These are phyloP conservation scores for Anthophora plumipes DNA, from an alignment of 2,888 invertebrate genomes.

Conservation along the genomic window DNA sequence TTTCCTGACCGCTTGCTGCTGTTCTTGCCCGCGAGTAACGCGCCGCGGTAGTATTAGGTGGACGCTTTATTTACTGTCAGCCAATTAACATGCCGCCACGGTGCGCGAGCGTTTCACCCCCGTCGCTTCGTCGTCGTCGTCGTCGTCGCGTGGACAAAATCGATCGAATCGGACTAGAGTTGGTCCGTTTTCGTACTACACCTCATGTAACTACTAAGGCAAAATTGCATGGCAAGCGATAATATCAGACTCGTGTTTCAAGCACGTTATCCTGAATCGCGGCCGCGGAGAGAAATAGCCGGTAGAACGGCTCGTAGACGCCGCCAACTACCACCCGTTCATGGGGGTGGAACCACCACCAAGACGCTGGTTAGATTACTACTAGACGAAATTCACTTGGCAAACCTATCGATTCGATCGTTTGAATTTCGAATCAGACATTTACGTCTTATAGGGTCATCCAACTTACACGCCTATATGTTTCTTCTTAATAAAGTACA, in stretches of 20 bases:
- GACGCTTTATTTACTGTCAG: slow-evolving; percentile 71
- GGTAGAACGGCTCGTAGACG: slow-evolving; percentile 33
- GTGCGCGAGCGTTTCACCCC: slow-evolving; percentile 43
- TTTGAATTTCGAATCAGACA: slow-evolving; percentile 29
- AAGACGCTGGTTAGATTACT: background rate
- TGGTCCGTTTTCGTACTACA: slow-evolving; percentile 65
- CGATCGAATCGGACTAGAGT: slow-evolving; percentile 56
- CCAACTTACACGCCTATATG: too few species aligned
- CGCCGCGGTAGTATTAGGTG: slow-evolving; percentile 62
- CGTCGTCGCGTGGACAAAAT: slow-evolving; percentile 52
- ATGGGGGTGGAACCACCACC: background rate
- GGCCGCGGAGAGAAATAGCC: slow-evolving; percentile 63
- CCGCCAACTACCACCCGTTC: background rate
- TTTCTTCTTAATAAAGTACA: too few species aligned
- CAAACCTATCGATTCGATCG: slow-evolving; percentile 49
- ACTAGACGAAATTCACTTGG: slow-evolving; percentile 40
- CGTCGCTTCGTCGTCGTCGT: slow-evolving; percentile 12
- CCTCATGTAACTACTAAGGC: slow-evolving; percentile 69
- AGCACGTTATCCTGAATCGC: slow-evolving; percentile 74
- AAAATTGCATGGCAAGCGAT: slow-evolving; percentile 77
- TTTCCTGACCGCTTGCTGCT: slow-evolving; percentile 52
- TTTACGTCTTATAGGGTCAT: too few species aligned
- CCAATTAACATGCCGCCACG: slow-evolving; percentile 72
- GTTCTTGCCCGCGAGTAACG: slow-evolving; percentile 61
- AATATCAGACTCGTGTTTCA: slow-evolving; percentile 75